These are phyloP conservation scores for Lophius piscatorius DNA, from an alignment of 2,113 vertebrate species.

Conservation along the genomic window DNA sequence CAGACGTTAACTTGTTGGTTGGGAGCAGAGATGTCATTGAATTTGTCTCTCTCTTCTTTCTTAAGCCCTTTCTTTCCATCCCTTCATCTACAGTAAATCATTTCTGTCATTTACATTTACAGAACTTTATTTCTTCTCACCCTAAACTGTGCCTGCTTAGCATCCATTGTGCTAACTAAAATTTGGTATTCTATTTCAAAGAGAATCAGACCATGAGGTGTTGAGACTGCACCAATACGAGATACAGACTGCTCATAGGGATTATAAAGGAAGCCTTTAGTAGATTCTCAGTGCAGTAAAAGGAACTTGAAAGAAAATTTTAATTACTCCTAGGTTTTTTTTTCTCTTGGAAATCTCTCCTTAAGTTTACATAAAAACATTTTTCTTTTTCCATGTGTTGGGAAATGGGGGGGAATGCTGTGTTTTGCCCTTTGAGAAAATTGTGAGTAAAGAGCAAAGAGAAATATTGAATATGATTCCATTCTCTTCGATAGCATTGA, in stretches of 20 bases:
- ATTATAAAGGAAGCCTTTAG: too few relatives aligned
- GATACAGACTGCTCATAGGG: slow-evolving; percentile 23
- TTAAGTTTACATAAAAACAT: too few relatives aligned
- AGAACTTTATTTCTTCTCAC: too few relatives aligned
- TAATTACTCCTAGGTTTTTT: slow-evolving; percentile 28
- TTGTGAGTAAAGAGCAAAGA: slow-evolving; percentile 10
- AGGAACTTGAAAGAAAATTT: slow-evolving; percentile 32
- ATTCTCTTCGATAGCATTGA: slow-evolving; percentile 42
- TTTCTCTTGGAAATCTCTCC: slow-evolving; percentile 20
- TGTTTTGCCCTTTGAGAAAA: too few relatives aligned
- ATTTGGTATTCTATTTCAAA: slow-evolving; percentile 14
- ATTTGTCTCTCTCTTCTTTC: slow-evolving; percentile 3
- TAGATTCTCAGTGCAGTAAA: slow-evolving; percentile 37
- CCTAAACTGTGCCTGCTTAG: slow-evolving; percentile 5
- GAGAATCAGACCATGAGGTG: slow-evolving; percentile 20
- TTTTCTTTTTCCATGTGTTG: too few relatives aligned
- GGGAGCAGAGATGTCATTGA: slow-evolving; percentile 42
- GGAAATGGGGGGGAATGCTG: too few relatives aligned
- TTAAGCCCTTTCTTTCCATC: slow-evolving; percentile 11
- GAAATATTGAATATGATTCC: slow-evolving; percentile 10
- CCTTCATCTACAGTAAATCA: slow-evolving; percentile 27
- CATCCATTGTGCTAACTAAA: slow-evolving; percentile 24
- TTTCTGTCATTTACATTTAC: too few relatives aligned
- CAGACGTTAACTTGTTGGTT: slow-evolving; percentile 30
- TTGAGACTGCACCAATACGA: slow-evolving; percentile 19